Evolutionary conservation across 2,888 invertebrate genomes (phyloP).

Genomic region (Euphydryas editha): DNA sequence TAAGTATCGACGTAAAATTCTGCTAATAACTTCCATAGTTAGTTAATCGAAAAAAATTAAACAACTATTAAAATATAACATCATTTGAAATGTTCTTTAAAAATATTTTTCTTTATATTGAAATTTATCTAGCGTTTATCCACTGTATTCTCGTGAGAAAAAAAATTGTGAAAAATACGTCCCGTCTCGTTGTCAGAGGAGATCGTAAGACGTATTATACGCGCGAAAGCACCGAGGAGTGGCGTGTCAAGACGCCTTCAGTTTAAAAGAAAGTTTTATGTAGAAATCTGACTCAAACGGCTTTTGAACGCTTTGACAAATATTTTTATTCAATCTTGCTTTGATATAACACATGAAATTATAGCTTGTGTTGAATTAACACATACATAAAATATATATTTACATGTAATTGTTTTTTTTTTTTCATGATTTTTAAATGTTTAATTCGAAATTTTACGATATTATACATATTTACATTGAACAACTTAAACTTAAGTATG

Average conservation of each 20-base stretch:
- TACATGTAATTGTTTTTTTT: too few relatives aligned
- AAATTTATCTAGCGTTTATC: slow-evolving; percentile 9
- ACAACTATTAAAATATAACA: background rate
- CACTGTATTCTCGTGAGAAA: slow-evolving; percentile 5
- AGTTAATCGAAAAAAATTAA: too few relatives aligned
- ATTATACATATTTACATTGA: too few relatives aligned
- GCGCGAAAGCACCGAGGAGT: slow-evolving; percentile 18
- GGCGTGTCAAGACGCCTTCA: slow-evolving; percentile 11
- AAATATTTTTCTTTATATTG: background rate
- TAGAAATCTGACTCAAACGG: slow-evolving; percentile 12
- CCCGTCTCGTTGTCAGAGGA: slow-evolving; percentile 9
- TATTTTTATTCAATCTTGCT: slow-evolving; percentile 9
- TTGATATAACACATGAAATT: slow-evolving; percentile 4
- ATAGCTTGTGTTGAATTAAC: background rate
- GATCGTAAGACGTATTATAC: slow-evolving; percentile 21
- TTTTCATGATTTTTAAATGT: too few relatives aligned
- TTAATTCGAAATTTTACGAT: too few relatives aligned
- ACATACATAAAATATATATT: too few relatives aligned
- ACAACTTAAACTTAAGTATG: too few relatives aligned
- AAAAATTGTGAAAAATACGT: background rate
- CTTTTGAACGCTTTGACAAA: slow-evolving; percentile 1
- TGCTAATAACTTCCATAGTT: too few relatives aligned
- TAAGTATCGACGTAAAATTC: too few relatives aligned
- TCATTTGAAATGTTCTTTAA: background rate
- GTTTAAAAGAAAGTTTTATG: slow-evolving; percentile 14